Conservation (phyloP, 92 coral and sea anemone species). For the Ricordea florida region DNA sequence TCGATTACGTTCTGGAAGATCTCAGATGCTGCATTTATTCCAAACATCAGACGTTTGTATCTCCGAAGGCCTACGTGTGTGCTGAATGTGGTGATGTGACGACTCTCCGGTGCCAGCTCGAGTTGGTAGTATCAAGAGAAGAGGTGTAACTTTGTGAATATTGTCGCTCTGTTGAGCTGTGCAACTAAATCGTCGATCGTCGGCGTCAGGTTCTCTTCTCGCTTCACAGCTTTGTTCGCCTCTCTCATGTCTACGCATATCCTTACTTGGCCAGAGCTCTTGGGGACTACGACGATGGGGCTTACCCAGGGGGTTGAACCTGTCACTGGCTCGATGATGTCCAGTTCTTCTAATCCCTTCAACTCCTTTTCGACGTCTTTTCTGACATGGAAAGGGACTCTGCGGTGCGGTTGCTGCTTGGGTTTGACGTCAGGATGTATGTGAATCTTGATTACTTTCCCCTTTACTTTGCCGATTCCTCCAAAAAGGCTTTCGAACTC, state of each 20-base stretch:
- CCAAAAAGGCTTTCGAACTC: conserved; percentile 41
- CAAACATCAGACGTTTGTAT: conserved; percentile 68
- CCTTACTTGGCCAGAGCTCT: conserved; percentile 58
- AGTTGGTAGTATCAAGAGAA: conserved; percentile 77
- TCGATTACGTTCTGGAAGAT: too few relatives aligned
- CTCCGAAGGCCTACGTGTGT: conserved; percentile 61
- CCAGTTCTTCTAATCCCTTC: conserved; percentile 44
- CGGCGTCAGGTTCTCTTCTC: conserved; percentile 63
- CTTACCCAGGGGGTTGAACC: conserved; percentile 79
- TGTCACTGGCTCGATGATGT: conserved; percentile 62
- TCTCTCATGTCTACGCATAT: conserved; percentile 78
- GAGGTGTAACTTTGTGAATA: conserved; percentile 64
- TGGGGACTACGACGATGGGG: conserved; percentile 72
- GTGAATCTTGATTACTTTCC: conserved; percentile 58
- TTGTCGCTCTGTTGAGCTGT: conserved; percentile 37
- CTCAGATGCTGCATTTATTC: too few relatives aligned
- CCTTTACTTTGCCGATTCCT: conserved; percentile 56
- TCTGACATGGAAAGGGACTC: conserved; percentile 52
- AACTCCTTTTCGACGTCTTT: conserved; percentile 58
- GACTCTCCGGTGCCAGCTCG: conserved; percentile 61
- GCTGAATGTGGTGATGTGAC: conserved; percentile 70
- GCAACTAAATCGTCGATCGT: conserved; percentile 60
- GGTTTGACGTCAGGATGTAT: conserved; percentile 49
- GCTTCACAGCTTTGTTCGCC: conserved; percentile 61
- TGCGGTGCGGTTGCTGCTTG: conserved; percentile 65